Base-by-base conservation (phyloP, 1,140 invertebrate species). In the Bombus impatiens region DNA sequence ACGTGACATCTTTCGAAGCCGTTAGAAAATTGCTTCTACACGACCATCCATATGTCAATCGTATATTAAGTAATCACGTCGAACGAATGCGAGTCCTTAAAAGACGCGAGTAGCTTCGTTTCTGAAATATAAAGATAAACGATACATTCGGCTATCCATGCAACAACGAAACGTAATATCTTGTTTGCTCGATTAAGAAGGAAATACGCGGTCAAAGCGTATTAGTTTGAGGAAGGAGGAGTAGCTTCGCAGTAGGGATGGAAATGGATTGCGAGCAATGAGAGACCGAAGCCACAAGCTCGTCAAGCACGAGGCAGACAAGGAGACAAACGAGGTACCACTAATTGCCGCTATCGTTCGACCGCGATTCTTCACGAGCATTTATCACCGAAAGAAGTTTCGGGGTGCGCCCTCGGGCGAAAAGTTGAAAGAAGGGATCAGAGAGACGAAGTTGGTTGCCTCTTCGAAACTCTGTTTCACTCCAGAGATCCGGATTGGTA, bases 391-490 rank as follows among this genome's bases (percentile, higher is more conserved):
- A 68, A 86, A 72, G 88, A 87, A 89, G 82, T 88, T 87, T 71
- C 59, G 71, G 62, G n/a, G n/a, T 6, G 13, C n/a, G n/a, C 62
- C n/a, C 62, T 84, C 74, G 74, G 78, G 86, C 88, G 90, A 92
- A 92, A 91, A 92, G 88, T 92, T 86, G 91, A 91, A 92, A 91
- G 91, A 91, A 91, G 88, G 88, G 90, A 91, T 92, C 90, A 86
- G 83, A 76, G 82, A 78, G 84, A 86, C 75, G 78, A 74, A 81
- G 87, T 81, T 78, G 57, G 78, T 71, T 76, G 82, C 88, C 81
- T 86, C 71, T 76, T 86, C 78, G 78, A 77, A 84, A 87, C 82
- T 88, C 90, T 86, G 79, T 82, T 53, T 70, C 59, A 67, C 72
- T 85, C 47, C 18, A 70, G 78, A 86, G 78, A 82, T 71, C 87